Percentiles rank a stretch among this genome's conserved stretches.
Conservation (phyloP, 2,113 vertebrate species). For the Xiphophorus hellerii region DNA sequence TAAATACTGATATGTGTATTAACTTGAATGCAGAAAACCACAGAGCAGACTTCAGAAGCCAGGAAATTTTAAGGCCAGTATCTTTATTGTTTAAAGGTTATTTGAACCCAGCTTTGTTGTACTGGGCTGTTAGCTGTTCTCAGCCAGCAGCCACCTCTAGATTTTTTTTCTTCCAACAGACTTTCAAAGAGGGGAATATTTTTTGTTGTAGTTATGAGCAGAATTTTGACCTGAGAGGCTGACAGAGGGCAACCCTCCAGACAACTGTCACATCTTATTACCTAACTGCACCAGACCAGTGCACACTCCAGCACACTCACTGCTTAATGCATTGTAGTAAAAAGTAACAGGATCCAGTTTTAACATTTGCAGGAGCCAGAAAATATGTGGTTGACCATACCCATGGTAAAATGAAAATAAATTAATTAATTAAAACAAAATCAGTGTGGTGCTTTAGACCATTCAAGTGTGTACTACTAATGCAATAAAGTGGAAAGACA, state of each 20-base stretch:
- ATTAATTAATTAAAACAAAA: no score
- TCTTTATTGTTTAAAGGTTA: no score
- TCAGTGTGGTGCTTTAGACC: no score
- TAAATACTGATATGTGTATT: no score
- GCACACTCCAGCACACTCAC: conserved; percentile 10
- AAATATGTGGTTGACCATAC: no score
- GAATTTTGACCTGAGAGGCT: conserved; percentile 43
- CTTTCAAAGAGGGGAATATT: conserved; percentile 46
- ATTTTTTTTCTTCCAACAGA: conserved; percentile 30
- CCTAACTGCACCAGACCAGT: conserved; percentile 6
- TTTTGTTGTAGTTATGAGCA: conserved; percentile 27
- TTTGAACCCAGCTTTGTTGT: neutral
- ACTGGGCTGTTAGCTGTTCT: conserved; percentile 28
- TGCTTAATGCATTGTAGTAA: conserved; percentile 9
- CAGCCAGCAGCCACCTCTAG: conserved; percentile 37
- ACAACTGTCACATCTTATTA: conserved; percentile 57
- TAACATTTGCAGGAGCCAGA: conserved; percentile 1
- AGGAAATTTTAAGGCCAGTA: no score
- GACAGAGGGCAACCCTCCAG: conserved; percentile 44
- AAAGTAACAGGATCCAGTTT: neutral
- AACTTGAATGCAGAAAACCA: no score
- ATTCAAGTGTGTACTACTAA: no score
- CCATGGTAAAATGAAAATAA: no score
- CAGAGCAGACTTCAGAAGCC: no score
- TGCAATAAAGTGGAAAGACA: no score